phyloP scores from a whole-genome alignment of 2,888 invertebrate genomes.

The Nomada ruficornis region DNA sequence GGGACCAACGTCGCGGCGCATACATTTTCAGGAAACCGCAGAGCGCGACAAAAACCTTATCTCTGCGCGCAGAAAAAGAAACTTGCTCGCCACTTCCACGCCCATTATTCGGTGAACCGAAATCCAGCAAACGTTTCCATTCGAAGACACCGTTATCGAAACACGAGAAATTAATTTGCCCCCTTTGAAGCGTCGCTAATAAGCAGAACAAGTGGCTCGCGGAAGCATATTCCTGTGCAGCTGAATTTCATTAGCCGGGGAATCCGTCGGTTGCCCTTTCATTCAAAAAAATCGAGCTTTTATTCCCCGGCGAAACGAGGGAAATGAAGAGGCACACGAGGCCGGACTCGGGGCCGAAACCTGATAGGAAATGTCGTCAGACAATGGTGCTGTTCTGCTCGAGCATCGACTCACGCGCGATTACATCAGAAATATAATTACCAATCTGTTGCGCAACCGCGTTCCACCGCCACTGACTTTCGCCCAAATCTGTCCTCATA shows the following conservation, averaged over 20 bases:
- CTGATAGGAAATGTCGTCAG: neutral
- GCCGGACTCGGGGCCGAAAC: neutral
- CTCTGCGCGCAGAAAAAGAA: too few relatives aligned
- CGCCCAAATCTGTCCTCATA: too few relatives aligned
- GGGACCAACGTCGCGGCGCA: too few relatives aligned
- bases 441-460: constrained; percentile 32
- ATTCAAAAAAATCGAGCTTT: constrained; percentile 21
- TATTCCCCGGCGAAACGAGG: neutral
- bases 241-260: constrained; percentile 17
- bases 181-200: constrained; percentile 24
- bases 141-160: constrained; percentile 8
- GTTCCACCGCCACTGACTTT: too few relatives aligned
- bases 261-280: constrained; percentile 6
- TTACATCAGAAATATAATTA: constrained; percentile 43
- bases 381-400: neutral
- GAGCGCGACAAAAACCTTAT: too few relatives aligned
- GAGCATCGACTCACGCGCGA: constrained; percentile 19
- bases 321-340: neutral
- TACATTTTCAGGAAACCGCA: too few relatives aligned
- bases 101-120: neutral
- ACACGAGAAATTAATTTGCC: constrained; percentile 2
- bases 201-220: constrained; percentile 8
- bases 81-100: too few relatives aligned
- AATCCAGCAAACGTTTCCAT: neutral
- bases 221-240: constrained; percentile 3